Base-by-base conservation (phyloP, 2,797 vertebrate genomes). In the Lithobates sylvaticus region DNA sequence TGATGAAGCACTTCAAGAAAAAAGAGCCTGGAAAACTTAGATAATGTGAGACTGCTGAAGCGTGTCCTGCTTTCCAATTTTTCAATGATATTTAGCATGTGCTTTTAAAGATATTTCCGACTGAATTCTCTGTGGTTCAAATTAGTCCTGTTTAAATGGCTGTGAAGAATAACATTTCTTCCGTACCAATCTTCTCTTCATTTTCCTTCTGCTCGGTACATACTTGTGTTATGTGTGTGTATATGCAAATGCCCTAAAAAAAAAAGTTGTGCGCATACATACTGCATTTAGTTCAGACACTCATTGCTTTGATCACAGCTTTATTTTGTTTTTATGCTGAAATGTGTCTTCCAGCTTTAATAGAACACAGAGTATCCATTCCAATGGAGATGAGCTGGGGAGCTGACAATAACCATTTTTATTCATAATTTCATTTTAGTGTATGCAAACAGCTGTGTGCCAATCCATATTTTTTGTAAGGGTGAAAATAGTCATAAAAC, bases 41-140 rank as follows among this genome's bases (percentile, higher is more conserved):
- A 50, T 81, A 86, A 86, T 81, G 23, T 76, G 72, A 34, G 64
- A 26, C 76, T 81, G 73, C 16, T 86, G 84, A 86, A 76, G 72
- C 71, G 65, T 76, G 77, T 39, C 73, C 67, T 68, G 26, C 42
- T 75, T 80, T 81, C 44, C 64, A 81, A 68, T 86, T 67, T 58
- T 65, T 75, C 69, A 26, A 21, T 74, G 1, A 85, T 75, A 75
- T 85, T 67, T 42, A 54, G 58, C 61, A 69, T 70, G 71, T 36
- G 64, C 39, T 81, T 75, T 67, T 71, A 34, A n/a, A 79, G 78
- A 86, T 70, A 75, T 70, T 81, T 70, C 70, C 32, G 26, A 26
- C 15, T 58, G 61, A 76, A 61, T 70, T 82, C 44, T 58, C 78
- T 81, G 21, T 47, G 34, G 32, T 58, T 34, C 68, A 64, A 83